Evolutionary conservation across 2,888 invertebrate species (phyloP).

Genomic region (Marronus borbonicus): DNA sequence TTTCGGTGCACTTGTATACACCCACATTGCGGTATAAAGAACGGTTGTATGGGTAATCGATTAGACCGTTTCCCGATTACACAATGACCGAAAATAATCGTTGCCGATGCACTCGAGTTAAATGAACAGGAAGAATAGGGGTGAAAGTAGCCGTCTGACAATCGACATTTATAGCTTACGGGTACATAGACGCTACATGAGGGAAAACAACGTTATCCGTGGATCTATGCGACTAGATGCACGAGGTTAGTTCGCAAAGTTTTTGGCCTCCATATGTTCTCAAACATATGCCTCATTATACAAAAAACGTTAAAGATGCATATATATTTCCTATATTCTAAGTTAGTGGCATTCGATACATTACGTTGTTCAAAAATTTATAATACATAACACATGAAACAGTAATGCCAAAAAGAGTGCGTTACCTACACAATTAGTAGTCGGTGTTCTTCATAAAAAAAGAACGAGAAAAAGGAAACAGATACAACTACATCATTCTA

Average conservation of each 20-base stretch:
- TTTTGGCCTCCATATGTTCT: too few relatives aligned
- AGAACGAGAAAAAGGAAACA: too few relatives aligned
- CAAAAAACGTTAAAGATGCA: too few relatives aligned
- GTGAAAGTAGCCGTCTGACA: constrained; percentile 18
- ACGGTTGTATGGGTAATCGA: constrained; percentile 26
- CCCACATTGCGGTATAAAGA: constrained; percentile 31
- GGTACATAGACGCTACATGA: background rate
- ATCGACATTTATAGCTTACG: constrained; percentile 17
- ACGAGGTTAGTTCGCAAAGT: background rate
- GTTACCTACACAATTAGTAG: too few relatives aligned
- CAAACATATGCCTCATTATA: too few relatives aligned
- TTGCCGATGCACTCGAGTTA: constrained; percentile 37
- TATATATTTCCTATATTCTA: too few relatives aligned
- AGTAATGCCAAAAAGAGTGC: too few relatives aligned
- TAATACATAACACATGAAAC: too few relatives aligned
- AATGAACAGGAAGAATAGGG: constrained; percentile 32
- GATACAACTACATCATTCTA: too few relatives aligned
- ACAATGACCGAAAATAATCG: constrained; percentile 43
- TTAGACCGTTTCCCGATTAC: constrained; percentile 13
- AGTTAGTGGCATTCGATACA: too few relatives aligned
- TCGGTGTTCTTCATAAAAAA: too few relatives aligned
- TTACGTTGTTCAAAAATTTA: too few relatives aligned
- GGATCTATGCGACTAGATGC: background rate
- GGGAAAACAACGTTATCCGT: background rate
- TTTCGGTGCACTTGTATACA: background rate